Percentiles rank a stretch among this genome's conserved stretches.
Evolutionary conservation across 2,797 vertebrate species (phyloP).

Genomic region (Brachyalestes nurse): DNA sequence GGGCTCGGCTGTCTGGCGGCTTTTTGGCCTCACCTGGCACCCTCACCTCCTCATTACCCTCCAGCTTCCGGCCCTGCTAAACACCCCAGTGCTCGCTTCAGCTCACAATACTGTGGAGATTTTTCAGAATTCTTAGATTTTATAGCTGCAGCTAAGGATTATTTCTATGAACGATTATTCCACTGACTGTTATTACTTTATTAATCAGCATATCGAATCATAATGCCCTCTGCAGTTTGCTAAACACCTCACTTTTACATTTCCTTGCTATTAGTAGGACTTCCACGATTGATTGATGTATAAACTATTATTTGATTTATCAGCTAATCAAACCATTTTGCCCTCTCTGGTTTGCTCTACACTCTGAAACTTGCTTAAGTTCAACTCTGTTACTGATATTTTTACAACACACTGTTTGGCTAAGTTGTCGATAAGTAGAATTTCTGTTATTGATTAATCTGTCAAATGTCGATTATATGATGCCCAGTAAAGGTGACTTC

Average conservation of each 20-base stretch:
- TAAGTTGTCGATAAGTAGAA: too few relatives aligned
- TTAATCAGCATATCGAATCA: background rate
- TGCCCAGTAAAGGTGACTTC: too few relatives aligned
- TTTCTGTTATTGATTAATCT: too few relatives aligned
- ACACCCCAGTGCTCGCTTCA: conserved; percentile 27
- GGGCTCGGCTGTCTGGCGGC: conserved; percentile 67
- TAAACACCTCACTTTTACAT: too few relatives aligned
- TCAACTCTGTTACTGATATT: too few relatives aligned
- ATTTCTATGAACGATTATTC: background rate
- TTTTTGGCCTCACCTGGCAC: conserved; percentile 71
- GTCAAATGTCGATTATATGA: too few relatives aligned
- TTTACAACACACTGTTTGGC: too few relatives aligned
- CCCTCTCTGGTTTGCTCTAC: background rate
- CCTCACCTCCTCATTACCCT: conserved; percentile 64
- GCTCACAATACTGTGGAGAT: background rate
- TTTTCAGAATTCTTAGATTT: background rate
- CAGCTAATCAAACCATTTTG: background rate
- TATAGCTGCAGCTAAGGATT: conserved; percentile 19
- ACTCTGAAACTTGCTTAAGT: conserved; percentile 1
- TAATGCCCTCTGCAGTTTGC: too few relatives aligned
- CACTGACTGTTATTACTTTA: background rate
- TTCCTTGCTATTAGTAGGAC: too few relatives aligned
- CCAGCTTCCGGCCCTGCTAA: conserved; percentile 36
- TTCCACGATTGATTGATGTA: background rate
- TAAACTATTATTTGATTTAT: background rate